A percentile compares a stretch with the other conserved stretches of the same genome.
Evolutionary conservation across 2,113 vertebrate species (phyloP).

Genomic region (Entomyzon cyanotis): DNA sequence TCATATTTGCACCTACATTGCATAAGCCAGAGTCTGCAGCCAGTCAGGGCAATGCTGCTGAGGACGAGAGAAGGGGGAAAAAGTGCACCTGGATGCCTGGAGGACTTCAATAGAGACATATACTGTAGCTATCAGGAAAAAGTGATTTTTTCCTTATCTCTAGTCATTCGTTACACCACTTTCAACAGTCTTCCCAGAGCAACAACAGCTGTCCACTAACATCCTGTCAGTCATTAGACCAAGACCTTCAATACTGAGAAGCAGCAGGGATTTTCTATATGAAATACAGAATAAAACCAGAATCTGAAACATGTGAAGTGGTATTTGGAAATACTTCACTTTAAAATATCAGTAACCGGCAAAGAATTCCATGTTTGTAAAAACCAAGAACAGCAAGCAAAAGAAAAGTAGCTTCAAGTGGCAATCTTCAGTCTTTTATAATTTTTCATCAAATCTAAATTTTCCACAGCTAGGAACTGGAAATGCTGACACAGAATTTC

Average conservation of each 20-base stretch:
- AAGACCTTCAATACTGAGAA: background rate
- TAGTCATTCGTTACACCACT: background rate
- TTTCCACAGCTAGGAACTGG: background rate
- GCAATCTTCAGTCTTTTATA: background rate
- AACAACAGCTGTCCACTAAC: background rate
- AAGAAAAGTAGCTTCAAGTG: background rate
- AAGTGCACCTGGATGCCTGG: rapidly evolving
- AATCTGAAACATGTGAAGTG: background rate
- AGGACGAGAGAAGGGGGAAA: background rate
- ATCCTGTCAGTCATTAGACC: background rate
- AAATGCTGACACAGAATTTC: background rate
- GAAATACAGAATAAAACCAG: background rate
- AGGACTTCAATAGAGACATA: background rate
- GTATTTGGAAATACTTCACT: background rate
- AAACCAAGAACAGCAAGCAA: background rate
- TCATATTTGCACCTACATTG: background rate
- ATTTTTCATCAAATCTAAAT: background rate
- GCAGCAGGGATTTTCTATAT: background rate
- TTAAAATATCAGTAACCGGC: background rate
- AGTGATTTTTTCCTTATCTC: background rate
- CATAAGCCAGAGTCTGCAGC: background rate
- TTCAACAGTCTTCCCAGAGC: background rate
- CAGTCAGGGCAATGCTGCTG: background rate
- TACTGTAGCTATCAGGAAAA: background rate
- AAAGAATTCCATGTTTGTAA: background rate